A percentile compares a stretch with the other conserved stretches of the same genome.
Evolutionary conservation across 2,797 vertebrate species (phyloP).

Genomic region (Leontocebus nigricollis): DNA sequence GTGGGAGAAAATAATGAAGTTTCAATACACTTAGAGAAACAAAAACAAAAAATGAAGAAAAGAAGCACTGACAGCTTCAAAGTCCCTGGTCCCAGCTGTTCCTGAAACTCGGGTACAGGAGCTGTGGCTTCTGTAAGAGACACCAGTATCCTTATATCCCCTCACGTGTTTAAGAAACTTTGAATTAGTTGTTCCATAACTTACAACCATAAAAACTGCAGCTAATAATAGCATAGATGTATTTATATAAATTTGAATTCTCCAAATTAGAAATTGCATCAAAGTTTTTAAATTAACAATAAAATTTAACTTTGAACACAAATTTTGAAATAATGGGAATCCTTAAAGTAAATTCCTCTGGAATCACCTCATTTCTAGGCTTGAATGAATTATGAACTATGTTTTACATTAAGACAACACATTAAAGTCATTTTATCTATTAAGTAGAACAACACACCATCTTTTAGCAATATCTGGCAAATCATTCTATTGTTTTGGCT

Average conservation of each 20-base stretch:
- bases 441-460: not conserved
- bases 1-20: not conserved
- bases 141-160: not conserved
- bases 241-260: not conserved
- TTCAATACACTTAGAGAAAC: not conserved
- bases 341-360: not conserved
- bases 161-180: not conserved
- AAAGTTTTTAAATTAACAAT: not conserved
- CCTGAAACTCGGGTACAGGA: not conserved
- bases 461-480: not conserved
- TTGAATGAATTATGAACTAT: not conserved
- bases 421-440: slow-evolving; percentile 23
- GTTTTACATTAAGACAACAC: slow-evolving; percentile 9
- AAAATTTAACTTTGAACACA: not conserved
- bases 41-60: not conserved
- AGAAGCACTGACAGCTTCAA: not conserved
- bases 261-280: slow-evolving; percentile 19
- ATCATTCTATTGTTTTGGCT: not conserved
- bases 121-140: not conserved
- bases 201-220: not conserved
- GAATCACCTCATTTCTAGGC: not conserved
- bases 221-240: not conserved
- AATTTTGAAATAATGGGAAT: slow-evolving; percentile 46
- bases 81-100: not conserved
- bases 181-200: not conserved